phyloP scores from a whole-genome alignment of 2,113 vertebrate species.

The Thalassarche chlororhynchos region DNA sequence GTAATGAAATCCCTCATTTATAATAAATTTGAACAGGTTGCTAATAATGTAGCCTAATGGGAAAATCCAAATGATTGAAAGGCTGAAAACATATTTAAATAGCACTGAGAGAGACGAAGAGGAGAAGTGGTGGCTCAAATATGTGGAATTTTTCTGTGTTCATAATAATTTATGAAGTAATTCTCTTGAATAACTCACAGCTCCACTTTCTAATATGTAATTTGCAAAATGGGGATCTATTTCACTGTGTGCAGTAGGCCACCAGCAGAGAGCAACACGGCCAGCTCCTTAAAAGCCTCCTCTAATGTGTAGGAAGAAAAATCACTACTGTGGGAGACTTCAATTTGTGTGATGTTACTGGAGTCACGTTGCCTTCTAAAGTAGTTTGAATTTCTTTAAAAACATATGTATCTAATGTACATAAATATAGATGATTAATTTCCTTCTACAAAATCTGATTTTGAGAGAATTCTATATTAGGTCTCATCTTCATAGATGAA shows the following conservation, averaged over 20 bases:
- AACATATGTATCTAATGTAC: neutral
- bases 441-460: neutral
- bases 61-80: conserved; percentile 33
- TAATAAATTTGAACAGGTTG: conserved; percentile 13
- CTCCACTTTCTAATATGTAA: neutral
- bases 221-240: neutral
- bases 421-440: neutral
- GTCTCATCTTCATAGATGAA: neutral
- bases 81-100: neutral
- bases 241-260: neutral
- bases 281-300: neutral
- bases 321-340: neutral
- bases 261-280: neutral
- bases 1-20: conserved; percentile 25
- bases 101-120: neutral
- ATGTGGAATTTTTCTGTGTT: neutral
- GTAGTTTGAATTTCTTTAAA: neutral
- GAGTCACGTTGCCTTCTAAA: neutral
- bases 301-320: neutral
- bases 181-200: neutral
- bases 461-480: neutral
- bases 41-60: conserved; percentile 14
- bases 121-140: neutral
- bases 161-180: neutral
- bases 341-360: neutral